Conservation (phyloP, 2,888 invertebrate genomes). For the Dasypogon diadema region DNA sequence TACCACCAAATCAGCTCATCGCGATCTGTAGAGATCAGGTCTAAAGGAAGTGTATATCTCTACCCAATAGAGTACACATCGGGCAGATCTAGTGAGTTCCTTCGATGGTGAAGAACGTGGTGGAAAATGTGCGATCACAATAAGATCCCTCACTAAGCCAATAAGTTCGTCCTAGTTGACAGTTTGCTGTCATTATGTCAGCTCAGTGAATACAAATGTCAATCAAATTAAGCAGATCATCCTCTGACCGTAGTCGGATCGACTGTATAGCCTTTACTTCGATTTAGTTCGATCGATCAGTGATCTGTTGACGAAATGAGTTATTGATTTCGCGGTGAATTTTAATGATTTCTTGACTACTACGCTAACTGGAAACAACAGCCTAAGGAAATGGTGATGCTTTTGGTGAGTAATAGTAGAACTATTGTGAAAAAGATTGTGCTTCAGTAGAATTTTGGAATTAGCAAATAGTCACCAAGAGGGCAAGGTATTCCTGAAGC, state of each 20-base stretch:
- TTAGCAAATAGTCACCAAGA: too few relatives aligned
- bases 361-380: too few relatives aligned
- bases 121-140: slow-evolving; percentile 59
- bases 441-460: too few relatives aligned
- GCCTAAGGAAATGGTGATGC: too few relatives aligned
- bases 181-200: slow-evolving; percentile 68
- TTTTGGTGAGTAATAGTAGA: too few relatives aligned
- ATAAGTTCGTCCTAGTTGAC: slow-evolving; percentile 56
- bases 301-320: slow-evolving; percentile 40
- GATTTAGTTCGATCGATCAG: slow-evolving; percentile 46
- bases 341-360: slow-evolving; percentile 28
- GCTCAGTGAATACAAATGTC: slow-evolving; percentile 68
- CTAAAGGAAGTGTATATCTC: slow-evolving; percentile 5
- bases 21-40: slow-evolving; percentile 18
- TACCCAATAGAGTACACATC: slow-evolving; percentile 8
- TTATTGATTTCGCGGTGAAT: slow-evolving; percentile 31
- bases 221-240: slow-evolving; percentile 63
- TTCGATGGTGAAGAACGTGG: slow-evolving; percentile 52
- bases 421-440: too few relatives aligned
- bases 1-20: slow-evolving; percentile 47
- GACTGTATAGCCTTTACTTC: slow-evolving; percentile 22
- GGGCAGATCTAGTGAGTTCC: not conserved
- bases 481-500: too few relatives aligned
- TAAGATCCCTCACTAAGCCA: slow-evolving; percentile 57
- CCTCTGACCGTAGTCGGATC: slow-evolving; percentile 33